Evolutionary conservation across 2,113 vertebrate genomes (phyloP).

Genomic region (Rhinolophus sinicus): DNA sequence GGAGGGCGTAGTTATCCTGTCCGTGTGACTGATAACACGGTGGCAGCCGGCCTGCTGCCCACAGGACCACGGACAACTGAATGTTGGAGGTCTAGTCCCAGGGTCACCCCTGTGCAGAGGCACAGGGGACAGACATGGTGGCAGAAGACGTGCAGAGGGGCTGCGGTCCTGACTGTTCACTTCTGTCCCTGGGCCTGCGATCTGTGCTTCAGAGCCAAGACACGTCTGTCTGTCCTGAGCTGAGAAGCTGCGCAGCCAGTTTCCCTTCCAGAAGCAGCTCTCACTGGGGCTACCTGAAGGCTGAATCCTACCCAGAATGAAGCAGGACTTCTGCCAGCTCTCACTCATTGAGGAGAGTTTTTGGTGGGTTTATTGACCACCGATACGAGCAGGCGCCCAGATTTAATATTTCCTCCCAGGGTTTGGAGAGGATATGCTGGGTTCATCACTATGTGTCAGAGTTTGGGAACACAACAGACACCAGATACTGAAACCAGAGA

Average conservation of each 20-base stretch:
- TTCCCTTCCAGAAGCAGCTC: neutral
- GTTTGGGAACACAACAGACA: neutral
- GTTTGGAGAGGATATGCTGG: accelerated
- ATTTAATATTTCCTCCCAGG: neutral
- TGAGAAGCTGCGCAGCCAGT: accelerated
- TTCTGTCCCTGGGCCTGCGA: accelerated
- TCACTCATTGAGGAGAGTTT: neutral
- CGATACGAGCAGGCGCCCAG: neutral
- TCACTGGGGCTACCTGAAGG: neutral
- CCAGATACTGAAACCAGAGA: neutral
- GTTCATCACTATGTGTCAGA: accelerated
- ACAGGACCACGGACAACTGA: neutral
- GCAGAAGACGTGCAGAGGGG: neutral
- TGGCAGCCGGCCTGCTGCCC: neutral
- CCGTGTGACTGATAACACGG: accelerated
- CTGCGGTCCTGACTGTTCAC: accelerated
- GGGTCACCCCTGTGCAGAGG: neutral
- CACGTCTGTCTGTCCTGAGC: neutral
- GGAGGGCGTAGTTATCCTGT: neutral
- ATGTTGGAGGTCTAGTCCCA: accelerated
- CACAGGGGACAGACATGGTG: neutral
- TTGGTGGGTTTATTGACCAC: too few species aligned
- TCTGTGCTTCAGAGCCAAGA: neutral
- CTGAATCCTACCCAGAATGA: too few species aligned
- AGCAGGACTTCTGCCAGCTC: neutral